Evolutionary conservation across 2,797 vertebrate genomes (phyloP).

Genomic region (Knipowitschia caucasica): DNA sequence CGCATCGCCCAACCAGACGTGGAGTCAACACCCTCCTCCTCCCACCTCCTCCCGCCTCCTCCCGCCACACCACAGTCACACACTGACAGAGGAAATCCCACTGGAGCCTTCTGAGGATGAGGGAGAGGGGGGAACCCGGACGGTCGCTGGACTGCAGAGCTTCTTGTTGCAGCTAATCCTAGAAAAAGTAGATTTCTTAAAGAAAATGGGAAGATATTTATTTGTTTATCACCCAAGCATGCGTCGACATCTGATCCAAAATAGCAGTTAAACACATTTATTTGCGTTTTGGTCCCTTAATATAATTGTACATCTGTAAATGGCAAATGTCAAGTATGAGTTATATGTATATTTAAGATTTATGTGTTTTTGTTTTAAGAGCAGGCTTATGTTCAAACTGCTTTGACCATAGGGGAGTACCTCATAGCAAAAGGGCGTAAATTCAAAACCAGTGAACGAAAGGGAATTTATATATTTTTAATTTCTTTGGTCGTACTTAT

Average conservation of each 20-base stretch:
- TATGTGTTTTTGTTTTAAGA: slow-evolving; percentile 29
- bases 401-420: slow-evolving; percentile 47
- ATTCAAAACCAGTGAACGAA: slow-evolving; percentile 7
- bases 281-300: slow-evolving; percentile 44
- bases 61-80: not conserved
- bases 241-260: slow-evolving; percentile 9
- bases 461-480: slow-evolving; percentile 22
- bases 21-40: slow-evolving; percentile 29
- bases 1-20: slow-evolving; percentile 40
- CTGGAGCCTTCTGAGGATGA: slow-evolving; percentile 17
- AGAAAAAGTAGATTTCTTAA: slow-evolving; percentile 29
- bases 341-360: slow-evolving; percentile 66
- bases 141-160: slow-evolving; percentile 48
- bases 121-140: slow-evolving; percentile 18
- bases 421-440: slow-evolving; percentile 37
- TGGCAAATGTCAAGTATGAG: slow-evolving; percentile 56
- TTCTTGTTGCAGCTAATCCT: slow-evolving; percentile 49
- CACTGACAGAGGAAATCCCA: not conserved
- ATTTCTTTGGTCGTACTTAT: slow-evolving; percentile 2
- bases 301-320: slow-evolving; percentile 71
- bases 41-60: slow-evolving; percentile 13
- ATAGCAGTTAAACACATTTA: not conserved
- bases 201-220: slow-evolving; percentile 20
- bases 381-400: slow-evolving; percentile 43
- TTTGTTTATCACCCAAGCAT: slow-evolving; percentile 31